Evolutionary conservation across 2,113 vertebrate genomes (phyloP).

Genomic region (Phylloscopus trochilus): DNA sequence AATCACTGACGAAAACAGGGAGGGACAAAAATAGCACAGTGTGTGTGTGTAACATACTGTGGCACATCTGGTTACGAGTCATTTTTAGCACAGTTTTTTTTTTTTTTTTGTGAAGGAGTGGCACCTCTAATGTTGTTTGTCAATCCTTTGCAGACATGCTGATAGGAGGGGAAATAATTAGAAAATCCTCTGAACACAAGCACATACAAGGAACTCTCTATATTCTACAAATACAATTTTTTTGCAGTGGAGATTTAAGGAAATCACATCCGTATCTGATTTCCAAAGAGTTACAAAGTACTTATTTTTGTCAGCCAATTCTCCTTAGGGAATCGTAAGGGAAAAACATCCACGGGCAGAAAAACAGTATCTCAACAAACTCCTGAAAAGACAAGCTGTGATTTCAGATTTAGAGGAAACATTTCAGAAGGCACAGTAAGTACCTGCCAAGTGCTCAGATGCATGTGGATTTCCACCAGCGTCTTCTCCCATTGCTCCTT

Average conservation of each 20-base stretch:
- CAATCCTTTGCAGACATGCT: background rate
- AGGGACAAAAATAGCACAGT: background rate
- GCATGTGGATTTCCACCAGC: background rate
- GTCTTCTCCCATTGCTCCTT: background rate
- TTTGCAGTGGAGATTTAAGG: background rate
- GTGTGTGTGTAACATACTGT: background rate
- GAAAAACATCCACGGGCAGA: background rate
- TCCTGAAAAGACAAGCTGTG: background rate
- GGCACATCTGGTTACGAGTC: conserved; percentile 4
- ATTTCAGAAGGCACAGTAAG: background rate
- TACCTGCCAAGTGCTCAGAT: background rate
- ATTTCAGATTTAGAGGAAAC: background rate
- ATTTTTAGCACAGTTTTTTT: background rate
- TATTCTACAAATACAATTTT: background rate
- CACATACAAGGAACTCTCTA: background rate
- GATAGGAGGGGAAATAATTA: background rate
- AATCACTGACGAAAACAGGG: background rate
- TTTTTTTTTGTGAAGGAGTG: background rate
- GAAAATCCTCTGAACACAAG: background rate
- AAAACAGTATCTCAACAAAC: background rate
- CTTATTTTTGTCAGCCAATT: background rate
- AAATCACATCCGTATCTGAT: background rate
- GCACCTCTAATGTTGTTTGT: background rate
- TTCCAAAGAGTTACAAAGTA: background rate
- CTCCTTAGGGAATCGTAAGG: background rate